Evolutionary conservation across 2,888 invertebrate species (phyloP), one percentile per base, ranked within the genome.

Genomic region (Thymelicus lineola): DNA sequence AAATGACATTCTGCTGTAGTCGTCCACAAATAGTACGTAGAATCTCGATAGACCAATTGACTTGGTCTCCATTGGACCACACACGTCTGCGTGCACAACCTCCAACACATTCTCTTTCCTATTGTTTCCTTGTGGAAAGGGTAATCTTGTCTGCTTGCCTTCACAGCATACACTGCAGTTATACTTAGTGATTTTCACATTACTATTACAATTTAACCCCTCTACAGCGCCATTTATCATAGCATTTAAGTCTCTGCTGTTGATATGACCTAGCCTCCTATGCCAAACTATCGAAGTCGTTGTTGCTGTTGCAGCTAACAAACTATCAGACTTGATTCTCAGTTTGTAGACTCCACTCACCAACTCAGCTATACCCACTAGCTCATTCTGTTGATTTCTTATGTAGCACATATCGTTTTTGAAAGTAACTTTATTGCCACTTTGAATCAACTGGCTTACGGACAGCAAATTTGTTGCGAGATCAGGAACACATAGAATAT

Each of bases 401-500:
- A 74, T 72, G 6, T 65, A 58, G 48, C 72, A 74, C 58, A 15
- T n/a, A 7, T 67, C 45, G 46, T 74, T 20, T 46, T 69, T 14
- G 61, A 74, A 72, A 50, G 5, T 12, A 0, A 72, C 72, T 55
- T 28, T 72, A 45, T 74, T 74, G 46, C 72, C 68, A 28, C 69
- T 70, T 45, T 42, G 9, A 10, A 74, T 72, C 20, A 75, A 42
- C 48, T 72, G 60, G 63, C 75, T 77, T 1, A 77, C 75, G 50
- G 74, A 76, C 36, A 76, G 10, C 14, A 77, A 42, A 35, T 77
- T 77, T 0, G 73, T 76, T 0, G 75, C 70, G 0, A 80, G 45
- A 7, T 62, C 72, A 17, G 76, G 78, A 0, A 79, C 70, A 62
- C 75, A 81, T 15, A 79, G 60, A 0, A 79, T 75, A 14, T 72